phyloP scores from a whole-genome alignment of 1,140 invertebrate genomes.

The Samia ricini region DNA sequence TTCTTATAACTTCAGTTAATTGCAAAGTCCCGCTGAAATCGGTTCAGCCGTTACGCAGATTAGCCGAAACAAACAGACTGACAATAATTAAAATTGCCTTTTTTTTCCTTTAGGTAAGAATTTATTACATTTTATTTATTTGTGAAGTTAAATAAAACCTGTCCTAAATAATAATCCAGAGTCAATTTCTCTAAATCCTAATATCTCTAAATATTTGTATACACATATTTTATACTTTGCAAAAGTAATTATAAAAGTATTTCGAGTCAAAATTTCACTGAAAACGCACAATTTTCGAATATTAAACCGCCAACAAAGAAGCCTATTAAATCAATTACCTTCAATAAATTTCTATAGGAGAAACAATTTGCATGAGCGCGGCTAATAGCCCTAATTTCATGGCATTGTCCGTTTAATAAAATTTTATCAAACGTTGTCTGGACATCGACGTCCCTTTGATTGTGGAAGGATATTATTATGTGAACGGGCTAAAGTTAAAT shows the following conservation, averaged over 20 bases:
- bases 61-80: too few species aligned
- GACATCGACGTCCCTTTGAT: conserved; percentile 35
- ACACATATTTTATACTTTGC: background rate
- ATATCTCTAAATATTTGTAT: background rate
- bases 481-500: background rate
- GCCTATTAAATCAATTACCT: conserved; percentile 68
- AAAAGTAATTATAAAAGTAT: background rate
- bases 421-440: conserved; percentile 66
- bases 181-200: background rate
- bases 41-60: too few species aligned
- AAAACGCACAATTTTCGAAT: background rate
- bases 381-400: conserved; percentile 69
- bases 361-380: conserved; percentile 56
- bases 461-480: background rate
- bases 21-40: too few species aligned
- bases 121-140: too few species aligned
- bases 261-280: background rate
- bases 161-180: too few species aligned
- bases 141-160: too few species aligned
- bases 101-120: too few species aligned
- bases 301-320: conserved; percentile 46
- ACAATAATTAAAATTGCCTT: too few species aligned
- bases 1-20: too few species aligned
- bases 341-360: conserved; percentile 50
- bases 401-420: conserved; percentile 63